Conservation (phyloP, 2,888 invertebrate species). For the Balanococcus diminutus region DNA sequence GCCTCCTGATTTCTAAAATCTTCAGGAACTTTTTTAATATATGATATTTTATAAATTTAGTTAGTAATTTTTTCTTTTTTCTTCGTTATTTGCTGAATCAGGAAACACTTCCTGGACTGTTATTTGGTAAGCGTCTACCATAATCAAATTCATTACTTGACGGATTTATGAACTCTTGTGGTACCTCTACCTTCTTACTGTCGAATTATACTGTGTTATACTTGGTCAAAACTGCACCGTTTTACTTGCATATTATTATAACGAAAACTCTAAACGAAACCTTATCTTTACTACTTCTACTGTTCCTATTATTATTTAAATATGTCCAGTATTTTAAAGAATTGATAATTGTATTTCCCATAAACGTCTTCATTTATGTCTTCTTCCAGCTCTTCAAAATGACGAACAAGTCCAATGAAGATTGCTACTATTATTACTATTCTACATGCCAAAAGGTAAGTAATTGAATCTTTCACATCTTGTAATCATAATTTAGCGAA, state of each 20-base stretch:
- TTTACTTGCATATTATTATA: not conserved
- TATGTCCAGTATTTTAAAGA: not conserved
- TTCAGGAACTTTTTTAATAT: not conserved
- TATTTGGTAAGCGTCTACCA: not conserved
- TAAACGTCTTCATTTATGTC: not conserved
- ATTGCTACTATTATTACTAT: slow-evolving; percentile 89
- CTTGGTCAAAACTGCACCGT: not conserved
- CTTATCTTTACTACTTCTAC: too few relatives aligned
- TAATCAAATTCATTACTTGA: not conserved
- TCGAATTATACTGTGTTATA: not conserved
- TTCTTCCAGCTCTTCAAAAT: slow-evolving; percentile 21
- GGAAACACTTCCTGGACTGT: not conserved
- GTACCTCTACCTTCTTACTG: not conserved
- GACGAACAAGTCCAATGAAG: slow-evolving; percentile 73
- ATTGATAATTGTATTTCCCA: not conserved
- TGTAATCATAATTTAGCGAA: not conserved
- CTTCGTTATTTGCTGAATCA: not conserved
- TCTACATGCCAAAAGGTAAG: slow-evolving; percentile 83
- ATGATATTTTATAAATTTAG: not conserved
- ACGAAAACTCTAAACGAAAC: too few relatives aligned
- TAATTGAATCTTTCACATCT: slow-evolving; percentile 35
- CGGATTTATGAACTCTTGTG: not conserved
- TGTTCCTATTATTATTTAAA: not conserved
- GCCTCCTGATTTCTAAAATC: not conserved
- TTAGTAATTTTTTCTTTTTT: not conserved